Evolutionary conservation across 1,140 invertebrate species (phyloP).

Genomic region (Lucilia sericata): DNA sequence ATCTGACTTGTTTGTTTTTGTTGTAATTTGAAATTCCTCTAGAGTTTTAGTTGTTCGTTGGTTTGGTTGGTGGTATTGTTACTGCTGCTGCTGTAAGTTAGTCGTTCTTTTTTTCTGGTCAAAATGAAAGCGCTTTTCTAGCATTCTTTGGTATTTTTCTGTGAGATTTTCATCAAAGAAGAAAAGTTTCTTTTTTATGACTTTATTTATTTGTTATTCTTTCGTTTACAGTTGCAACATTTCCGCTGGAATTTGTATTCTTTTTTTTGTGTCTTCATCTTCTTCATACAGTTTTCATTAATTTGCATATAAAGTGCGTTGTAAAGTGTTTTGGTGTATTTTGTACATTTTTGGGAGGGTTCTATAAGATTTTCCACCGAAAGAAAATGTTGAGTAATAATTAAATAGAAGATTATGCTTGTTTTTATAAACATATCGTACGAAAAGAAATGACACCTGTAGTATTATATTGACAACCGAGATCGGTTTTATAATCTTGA

Average conservation of each 20-base stretch:
- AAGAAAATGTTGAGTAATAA: too few species aligned
- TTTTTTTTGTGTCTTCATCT: neutral
- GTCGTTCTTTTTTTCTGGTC: neutral
- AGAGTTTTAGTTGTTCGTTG: neutral
- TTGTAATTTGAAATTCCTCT: neutral
- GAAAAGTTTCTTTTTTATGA: neutral
- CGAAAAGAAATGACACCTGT: too few species aligned
- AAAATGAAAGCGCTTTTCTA: neutral
- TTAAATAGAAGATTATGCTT: too few species aligned
- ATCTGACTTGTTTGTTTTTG: neutral
- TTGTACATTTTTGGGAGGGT: neutral
- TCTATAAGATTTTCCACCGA: too few species aligned
- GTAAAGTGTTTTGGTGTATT: slow-evolving; percentile 27
- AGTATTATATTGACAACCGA: too few species aligned
- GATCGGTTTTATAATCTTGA: too few species aligned
- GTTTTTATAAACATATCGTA: too few species aligned
- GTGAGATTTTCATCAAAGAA: slow-evolving; percentile 34
- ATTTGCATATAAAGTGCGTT: slow-evolving; percentile 42
- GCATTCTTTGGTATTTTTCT: slow-evolving; percentile 9
- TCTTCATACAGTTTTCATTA: neutral
- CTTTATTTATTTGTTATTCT: slow-evolving; percentile 31
- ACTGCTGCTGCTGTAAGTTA: too few species aligned
- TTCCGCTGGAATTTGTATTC: slow-evolving; percentile 23
- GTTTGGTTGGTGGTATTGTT: neutral
- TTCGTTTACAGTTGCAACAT: slow-evolving; percentile 40